These are phyloP conservation scores for Cremastinae sp. DNA, from an alignment of 2,888 invertebrate species.

Conservation along the genomic window DNA sequence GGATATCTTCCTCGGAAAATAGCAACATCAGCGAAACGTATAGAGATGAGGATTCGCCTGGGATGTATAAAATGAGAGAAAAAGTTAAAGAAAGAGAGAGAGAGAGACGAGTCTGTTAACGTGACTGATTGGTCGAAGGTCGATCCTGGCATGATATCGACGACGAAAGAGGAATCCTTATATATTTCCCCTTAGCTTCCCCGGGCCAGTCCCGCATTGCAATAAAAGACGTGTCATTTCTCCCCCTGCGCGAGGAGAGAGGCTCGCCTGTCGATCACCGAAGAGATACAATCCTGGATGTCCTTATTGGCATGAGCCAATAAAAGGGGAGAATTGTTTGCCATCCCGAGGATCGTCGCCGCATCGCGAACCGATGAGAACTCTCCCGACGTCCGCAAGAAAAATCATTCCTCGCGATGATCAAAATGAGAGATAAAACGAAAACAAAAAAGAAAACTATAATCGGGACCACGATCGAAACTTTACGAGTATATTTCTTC, in stretches of 20 bases:
- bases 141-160: slow-evolving; percentile 55
- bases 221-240: slow-evolving; percentile 36
- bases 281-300: slow-evolving; percentile 52
- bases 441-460: neutral
- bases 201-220: slow-evolving; percentile 22
- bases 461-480: neutral
- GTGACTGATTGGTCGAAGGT: slow-evolving; percentile 61
- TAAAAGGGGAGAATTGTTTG: slow-evolving; percentile 38
- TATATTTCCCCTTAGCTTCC: slow-evolving; percentile 1
- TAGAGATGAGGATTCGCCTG: slow-evolving; percentile 17
- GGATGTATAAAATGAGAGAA: neutral
- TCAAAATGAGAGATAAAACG: slow-evolving; percentile 33
- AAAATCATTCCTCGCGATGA: slow-evolving; percentile 39
- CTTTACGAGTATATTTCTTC: neutral
- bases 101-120: slow-evolving; percentile 50
- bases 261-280: slow-evolving; percentile 52
- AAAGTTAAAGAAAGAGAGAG: slow-evolving; percentile 12
- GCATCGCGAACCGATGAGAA: slow-evolving; percentile 37
- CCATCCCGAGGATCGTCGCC: slow-evolving; percentile 11
- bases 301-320: slow-evolving; percentile 50
- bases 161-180: slow-evolving; percentile 24
- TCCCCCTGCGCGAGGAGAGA: slow-evolving; percentile 1
- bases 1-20: slow-evolving; percentile 19
- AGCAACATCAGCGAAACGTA: slow-evolving; percentile 46
- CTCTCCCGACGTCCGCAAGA: slow-evolving; percentile 24